A percentile compares a stretch with the other conserved stretches of the same genome.
phyloP scores from a whole-genome alignment of 2,113 vertebrate genomes.

The Hypanus sabinus region DNA sequence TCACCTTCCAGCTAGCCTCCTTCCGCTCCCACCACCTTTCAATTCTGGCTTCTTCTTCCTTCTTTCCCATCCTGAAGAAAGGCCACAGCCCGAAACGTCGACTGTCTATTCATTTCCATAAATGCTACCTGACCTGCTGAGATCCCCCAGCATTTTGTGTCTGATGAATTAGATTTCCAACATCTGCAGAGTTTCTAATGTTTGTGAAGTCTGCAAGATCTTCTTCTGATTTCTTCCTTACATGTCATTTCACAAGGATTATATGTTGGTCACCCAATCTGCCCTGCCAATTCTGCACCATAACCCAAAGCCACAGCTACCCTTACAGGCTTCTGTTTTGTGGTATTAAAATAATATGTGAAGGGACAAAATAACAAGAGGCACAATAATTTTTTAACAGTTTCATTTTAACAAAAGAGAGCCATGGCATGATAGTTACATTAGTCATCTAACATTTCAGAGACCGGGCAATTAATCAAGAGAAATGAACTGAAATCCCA shows the following conservation, averaged over 20 bases:
- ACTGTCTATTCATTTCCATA: too few relatives aligned
- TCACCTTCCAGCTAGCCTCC: too few relatives aligned
- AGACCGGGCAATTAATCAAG: too few relatives aligned
- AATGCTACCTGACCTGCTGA: too few relatives aligned
- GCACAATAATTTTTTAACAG: neutral
- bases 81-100: neutral
- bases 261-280: neutral
- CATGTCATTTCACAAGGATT: neutral
- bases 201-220: neutral
- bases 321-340: neutral
- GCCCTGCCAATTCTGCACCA: neutral
- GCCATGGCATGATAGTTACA: neutral
- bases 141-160: too few relatives aligned
- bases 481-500: too few relatives aligned
- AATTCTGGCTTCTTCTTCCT: too few relatives aligned
- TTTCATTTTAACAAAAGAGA: neutral
- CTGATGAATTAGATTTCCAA: too few relatives aligned
- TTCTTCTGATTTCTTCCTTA: neutral
- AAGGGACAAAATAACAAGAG: neutral
- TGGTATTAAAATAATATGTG: neutral
- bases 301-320: neutral
- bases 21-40: too few relatives aligned
- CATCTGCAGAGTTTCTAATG: too few relatives aligned
- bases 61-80: too few relatives aligned
- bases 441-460: neutral